These are phyloP conservation scores for Prunella strophiata DNA, from an alignment of 2,797 vertebrate genomes.

Conservation along the genomic window DNA sequence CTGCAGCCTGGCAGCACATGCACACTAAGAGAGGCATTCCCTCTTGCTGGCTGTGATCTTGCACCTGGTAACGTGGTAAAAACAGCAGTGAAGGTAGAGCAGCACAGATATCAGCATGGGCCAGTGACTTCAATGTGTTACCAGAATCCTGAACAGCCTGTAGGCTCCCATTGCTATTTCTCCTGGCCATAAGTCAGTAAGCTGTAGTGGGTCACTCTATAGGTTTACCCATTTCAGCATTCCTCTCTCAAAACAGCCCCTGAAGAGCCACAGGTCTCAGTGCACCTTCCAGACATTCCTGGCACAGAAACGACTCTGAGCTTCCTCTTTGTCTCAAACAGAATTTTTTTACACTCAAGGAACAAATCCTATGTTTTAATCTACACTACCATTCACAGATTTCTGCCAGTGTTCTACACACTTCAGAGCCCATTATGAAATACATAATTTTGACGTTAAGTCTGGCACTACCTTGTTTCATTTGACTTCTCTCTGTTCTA, in stretches of 20 bases:
- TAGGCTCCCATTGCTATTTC: background rate
- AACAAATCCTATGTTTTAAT: background rate
- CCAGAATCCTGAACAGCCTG: background rate
- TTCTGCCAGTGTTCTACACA: background rate
- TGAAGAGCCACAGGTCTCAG: background rate
- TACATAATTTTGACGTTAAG: background rate
- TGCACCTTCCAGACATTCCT: background rate
- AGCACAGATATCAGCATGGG: background rate
- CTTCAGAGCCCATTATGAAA: background rate
- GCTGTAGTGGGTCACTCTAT: rapidly evolving
- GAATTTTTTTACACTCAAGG: background rate
- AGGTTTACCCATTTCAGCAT: background rate
- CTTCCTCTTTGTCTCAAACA: background rate
- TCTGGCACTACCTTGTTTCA: background rate
- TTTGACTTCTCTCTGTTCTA: background rate
- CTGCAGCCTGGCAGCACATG: rapidly evolving
- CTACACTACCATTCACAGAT: background rate
- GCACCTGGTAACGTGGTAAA: rapidly evolving
- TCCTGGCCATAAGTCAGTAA: rapidly evolving
- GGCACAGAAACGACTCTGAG: background rate
- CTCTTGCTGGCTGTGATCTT: background rate
- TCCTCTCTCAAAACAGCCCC: background rate
- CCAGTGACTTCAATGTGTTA: background rate
- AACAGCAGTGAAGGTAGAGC: background rate
- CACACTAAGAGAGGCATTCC: background rate